Evolutionary conservation across 1,140 invertebrate species (phyloP).

Genomic region (Drosophila micromelanica): DNA sequence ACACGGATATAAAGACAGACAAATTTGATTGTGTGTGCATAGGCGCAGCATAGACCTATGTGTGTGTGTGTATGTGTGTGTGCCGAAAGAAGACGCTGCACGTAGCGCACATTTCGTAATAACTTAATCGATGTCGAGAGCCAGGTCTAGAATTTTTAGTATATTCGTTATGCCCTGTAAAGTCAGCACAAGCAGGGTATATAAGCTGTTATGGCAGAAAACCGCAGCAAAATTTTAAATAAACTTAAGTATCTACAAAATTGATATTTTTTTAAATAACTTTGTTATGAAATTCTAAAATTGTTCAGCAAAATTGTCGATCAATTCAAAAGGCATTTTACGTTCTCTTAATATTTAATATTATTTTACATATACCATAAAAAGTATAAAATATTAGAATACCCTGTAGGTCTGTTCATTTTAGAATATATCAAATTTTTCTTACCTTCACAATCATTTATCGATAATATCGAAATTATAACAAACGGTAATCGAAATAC

Average conservation of each 20-base stretch:
- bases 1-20: conserved; percentile 8
- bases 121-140: conserved; percentile 82
- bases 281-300: no score
- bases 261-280: no score
- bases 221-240: not conserved
- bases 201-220: not conserved
- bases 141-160: conserved; percentile 61
- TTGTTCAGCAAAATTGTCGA: no score
- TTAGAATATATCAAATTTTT: not conserved
- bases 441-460: not conserved
- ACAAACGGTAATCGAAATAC: no score
- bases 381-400: no score
- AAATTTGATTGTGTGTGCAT: conserved; percentile 1
- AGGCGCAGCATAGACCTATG: not conserved
- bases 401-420: no score
- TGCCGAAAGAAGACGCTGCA: conserved; percentile 53
- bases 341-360: no score
- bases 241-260: not conserved
- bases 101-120: conserved; percentile 80
- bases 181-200: no score
- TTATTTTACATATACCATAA: no score
- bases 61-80: conserved; percentile 10
- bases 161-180: conserved; percentile 39
- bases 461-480: not conserved
- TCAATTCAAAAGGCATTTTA: no score